Conservation (phyloP, 2,888 invertebrate genomes). For the Poecilobothrus nobilitatus region DNA sequence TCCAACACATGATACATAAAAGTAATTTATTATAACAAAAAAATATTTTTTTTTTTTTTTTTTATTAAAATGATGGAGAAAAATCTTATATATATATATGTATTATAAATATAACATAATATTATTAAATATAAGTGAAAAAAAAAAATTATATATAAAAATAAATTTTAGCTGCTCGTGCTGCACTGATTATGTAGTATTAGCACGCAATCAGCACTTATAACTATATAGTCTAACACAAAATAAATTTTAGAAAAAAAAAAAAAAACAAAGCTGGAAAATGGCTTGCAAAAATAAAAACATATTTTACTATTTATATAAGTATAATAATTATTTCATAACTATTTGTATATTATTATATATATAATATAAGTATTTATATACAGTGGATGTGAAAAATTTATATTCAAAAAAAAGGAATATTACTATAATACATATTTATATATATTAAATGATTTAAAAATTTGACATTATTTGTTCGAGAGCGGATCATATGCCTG, state of each 20-base stretch:
- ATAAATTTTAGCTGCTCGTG: not conserved
- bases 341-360: too few relatives aligned
- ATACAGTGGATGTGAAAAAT: too few relatives aligned
- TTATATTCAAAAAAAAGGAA: too few relatives aligned
- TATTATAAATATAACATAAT: not conserved
- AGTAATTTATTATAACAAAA: not conserved
- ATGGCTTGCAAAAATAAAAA: not conserved
- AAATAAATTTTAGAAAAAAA: not conserved
- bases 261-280: not conserved
- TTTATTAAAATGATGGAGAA: not conserved
- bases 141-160: not conserved
- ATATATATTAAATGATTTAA: too few relatives aligned
- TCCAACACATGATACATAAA: not conserved
- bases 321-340: too few relatives aligned
- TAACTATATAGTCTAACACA: not conserved
- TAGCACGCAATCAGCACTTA: not conserved
- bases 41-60: too few relatives aligned
- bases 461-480: too few relatives aligned
- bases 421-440: too few relatives aligned
- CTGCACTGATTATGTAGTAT: constrained; percentile 6
- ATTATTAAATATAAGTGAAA: not conserved
- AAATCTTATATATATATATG: not conserved
- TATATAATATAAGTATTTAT: too few relatives aligned
- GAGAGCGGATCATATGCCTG: too few relatives aligned
- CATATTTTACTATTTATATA: not conserved